Base-by-base conservation (phyloP, 1,140 invertebrate genomes). In the Platyscapa corneri region DNA sequence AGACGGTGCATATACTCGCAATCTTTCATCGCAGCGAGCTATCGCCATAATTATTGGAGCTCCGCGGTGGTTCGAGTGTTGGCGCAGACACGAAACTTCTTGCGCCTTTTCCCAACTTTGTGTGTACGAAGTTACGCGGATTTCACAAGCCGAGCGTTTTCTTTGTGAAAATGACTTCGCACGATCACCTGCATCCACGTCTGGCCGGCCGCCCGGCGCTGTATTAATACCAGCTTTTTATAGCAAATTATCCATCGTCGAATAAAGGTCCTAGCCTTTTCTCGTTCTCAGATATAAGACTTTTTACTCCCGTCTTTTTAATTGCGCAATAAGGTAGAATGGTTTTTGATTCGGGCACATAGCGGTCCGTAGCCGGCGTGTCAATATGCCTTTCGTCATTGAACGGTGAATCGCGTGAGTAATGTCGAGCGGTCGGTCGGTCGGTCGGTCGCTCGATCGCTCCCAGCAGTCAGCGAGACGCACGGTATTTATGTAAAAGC, bases 21-120 rank as follows among this genome's bases (percentile, higher is more conserved):
- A 67, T 84, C 74, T 84, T 78, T 84, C 74, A 84, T 77, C 74
- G 82, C 74, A 76, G 37, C 53, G 75, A 70, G 27, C 39, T 49
- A 39, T 79, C 32, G 60, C 60, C 46, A 42, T 78, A 79, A 84
- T 67, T 84, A 79, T 84, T 72, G 82, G 30, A 84, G 56, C 32
- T 39, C 42, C 56, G 49, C 12, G 39, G n/a, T 39, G 46, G n/a
- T 67, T 20, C 18, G n/a, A 32, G 39, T 8, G 39, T 46, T 82
- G 34, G 12, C 60, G 60, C 32, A 65, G 80, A 82, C 30, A 49
- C 80, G 65, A 82, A 83, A 75, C 76, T 75, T 83, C 82, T 76
- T 65, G 49, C 34, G 18, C 72, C 12, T 53, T 27, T 70, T 70
- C 30, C 32, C 32, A 70, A 70, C 12, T 70, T 70, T 34, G n/a